These are phyloP conservation scores for Ips typographus DNA, from an alignment of 1,140 invertebrate genomes.

Conservation along the genomic window DNA sequence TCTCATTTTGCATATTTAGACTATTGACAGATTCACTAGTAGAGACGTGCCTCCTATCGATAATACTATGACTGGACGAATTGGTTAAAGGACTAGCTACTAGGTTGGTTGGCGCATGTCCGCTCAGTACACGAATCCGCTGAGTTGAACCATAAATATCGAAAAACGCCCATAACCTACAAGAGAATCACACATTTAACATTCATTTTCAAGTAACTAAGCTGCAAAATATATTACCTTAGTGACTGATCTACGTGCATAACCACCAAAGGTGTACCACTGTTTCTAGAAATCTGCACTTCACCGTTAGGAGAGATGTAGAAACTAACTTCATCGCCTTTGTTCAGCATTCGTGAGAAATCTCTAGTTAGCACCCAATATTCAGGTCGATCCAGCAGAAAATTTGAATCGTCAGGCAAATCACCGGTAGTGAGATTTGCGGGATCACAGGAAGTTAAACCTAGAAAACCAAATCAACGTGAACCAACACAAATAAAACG, in stretches of 20 bases:
- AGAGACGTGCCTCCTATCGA: constrained; percentile 47
- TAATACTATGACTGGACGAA: constrained; percentile 34
- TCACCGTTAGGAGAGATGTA: constrained; percentile 81
- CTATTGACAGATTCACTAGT: constrained; percentile 58
- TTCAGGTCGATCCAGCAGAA: constrained; percentile 89
- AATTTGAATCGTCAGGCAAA: constrained; percentile 90
- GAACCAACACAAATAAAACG: too few relatives aligned
- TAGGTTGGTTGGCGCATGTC: constrained; percentile 46
- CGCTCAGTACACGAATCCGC: constrained; percentile 72
- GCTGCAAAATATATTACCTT: constrained; percentile 47
- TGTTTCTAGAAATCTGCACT: constrained; percentile 87
- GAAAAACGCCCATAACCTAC: constrained; percentile 86
- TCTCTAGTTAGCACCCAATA: constrained; percentile 97
- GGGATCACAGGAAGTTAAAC: constrained; percentile 92
- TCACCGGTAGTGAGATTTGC: constrained; percentile 68
- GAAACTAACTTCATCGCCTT: constrained; percentile 90
- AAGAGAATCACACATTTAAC: constrained; percentile 1
- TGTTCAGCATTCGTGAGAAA: constrained; percentile 77
- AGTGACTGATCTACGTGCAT: constrained; percentile 94
- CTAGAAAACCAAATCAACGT: too few relatives aligned
- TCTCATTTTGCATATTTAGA: constrained; percentile 52
- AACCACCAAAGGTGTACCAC: constrained; percentile 74
- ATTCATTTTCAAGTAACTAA: too few relatives aligned
- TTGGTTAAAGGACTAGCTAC: constrained; percentile 51
- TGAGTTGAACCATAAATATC: constrained; percentile 94